Conservation (phyloP, 2,888 invertebrate genomes). For the Drosophila borealis region DNA sequence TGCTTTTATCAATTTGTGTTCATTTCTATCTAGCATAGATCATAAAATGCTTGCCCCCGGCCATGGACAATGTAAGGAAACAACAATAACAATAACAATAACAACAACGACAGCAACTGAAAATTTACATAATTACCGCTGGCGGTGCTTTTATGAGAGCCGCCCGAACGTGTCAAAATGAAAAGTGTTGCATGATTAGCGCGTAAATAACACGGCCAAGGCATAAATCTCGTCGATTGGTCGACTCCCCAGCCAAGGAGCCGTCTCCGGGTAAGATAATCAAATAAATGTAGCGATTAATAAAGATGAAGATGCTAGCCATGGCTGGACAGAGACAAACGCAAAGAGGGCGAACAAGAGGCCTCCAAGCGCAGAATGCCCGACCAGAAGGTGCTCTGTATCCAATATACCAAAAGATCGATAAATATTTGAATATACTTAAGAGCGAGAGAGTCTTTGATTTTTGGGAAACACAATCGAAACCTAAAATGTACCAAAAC, state of each 20-base stretch:
- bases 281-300: constrained; percentile 79
- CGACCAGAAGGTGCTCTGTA: not conserved
- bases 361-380: not conserved
- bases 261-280: constrained; percentile 61
- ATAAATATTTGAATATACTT: no score
- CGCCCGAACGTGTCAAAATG: constrained; percentile 79
- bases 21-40: constrained; percentile 74
- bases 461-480: no score
- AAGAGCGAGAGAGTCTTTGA: no score
- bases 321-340: constrained; percentile 7
- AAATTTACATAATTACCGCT: constrained; percentile 81
- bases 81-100: constrained; percentile 15
- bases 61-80: constrained; percentile 49
- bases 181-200: constrained; percentile 83
- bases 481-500: no score
- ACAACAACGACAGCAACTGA: constrained; percentile 16
- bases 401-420: no score
- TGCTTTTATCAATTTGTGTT: constrained; percentile 76
- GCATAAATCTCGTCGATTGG: constrained; percentile 67
- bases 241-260: constrained; percentile 29
- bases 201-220: constrained; percentile 74
- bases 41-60: constrained; percentile 67
- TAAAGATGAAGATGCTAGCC: constrained; percentile 77
- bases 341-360: not conserved
- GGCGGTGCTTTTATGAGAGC: constrained; percentile 69